Base-by-base conservation (phyloP, 2,797 vertebrate species). In the Lindbergichthys nudifrons region DNA sequence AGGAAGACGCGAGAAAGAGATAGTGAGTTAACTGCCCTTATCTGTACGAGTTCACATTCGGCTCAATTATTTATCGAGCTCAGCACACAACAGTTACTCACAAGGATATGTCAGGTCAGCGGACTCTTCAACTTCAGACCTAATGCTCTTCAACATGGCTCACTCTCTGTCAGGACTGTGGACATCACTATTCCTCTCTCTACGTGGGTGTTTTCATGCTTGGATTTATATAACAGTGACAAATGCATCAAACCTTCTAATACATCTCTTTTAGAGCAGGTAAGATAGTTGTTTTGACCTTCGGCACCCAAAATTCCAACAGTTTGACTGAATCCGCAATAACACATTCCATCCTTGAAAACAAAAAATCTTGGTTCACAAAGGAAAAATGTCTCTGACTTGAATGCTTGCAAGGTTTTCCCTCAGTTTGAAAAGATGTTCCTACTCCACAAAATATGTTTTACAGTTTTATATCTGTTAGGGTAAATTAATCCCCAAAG, bases 51-150 rank as follows among this genome's bases (percentile, higher is more conserved):
- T 68, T 85, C 77, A 72, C 75, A 85, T 81, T 81, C 71, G 50
- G 65, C 71, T 88, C 54, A 53, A 86, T 89, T 90, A 86, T 92
- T 90, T 87, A 89, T 85, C 73, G 53, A 79, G 75, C 86, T 82
- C 84, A 89, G 89, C 88, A 88, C 78, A 87, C 86, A 77, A 87
- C 77, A 75, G 72, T 90, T 91, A 89, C 86, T 91, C 86, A 88
- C 64, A 58, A 50, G 68, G 76, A 83, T 81, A 70, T 85, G 88
- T 89, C 90, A 87, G 85, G 86, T 86, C 82, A 83, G 65, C 47
- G 80, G 69, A 79, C 75, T 41, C 76, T 85, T 86, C 79, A 76
- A 85, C 84, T 80, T 87, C 79, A 81, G 70, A 81, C 61, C 43
- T 65, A 77, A 87, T 87, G 75, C 80, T 84, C 75, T 71, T 87